Evolutionary conservation across 2,888 invertebrate genomes (phyloP), one percentile per base, ranked within the genome.

Genomic region (Habrosyne pyritoides): DNA sequence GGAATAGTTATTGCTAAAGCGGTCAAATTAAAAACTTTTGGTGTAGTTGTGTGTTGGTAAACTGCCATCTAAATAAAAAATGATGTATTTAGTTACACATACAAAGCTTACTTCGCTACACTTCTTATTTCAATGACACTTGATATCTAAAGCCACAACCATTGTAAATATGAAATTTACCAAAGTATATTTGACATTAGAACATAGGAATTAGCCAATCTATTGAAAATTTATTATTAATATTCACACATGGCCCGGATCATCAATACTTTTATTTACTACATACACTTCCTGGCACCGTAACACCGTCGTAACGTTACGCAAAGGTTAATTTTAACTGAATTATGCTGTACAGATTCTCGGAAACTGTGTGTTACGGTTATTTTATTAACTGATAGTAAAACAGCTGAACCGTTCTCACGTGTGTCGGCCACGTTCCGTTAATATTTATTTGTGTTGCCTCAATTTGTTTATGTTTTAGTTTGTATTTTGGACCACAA

Each of bases 351-450:
- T 69, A 70, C 67, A 66, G 69, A 67, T 83, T 81, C 83, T 67
- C 53, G 60, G 76, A 79, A 81, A 71, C 67, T 64, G 64, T 55
- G 57, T 49, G 67, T 70, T 71, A 64, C 69, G 60, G 69, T 69
- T 78, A 81, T 83, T 79, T n/a, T 81, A 78, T 77, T 81, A 79
- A 77, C 77, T 62, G 75, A 74, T 71, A 79, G 81, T 85, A 81
- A 81, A 80, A 78, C 75, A 67, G 66, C 59, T 68, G 65, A 67
- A 75, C 74, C 60, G 65, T 71, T 66, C 72, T 63, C 75, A 75
- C 76, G 74, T 75, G 76, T 69, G 71, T 67, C 60, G 57, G 60
- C 56, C 56, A 60, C 56, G 60, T 53, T 70, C 57, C 64, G 67
- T 63, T 63, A 59, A 61, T 79, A 75, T 79, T 76, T 81, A 77